Percentiles rank a stretch among this genome's conserved stretches.
phyloP scores from a whole-genome alignment of 2,113 vertebrate species.

The Panurus biarmicus region DNA sequence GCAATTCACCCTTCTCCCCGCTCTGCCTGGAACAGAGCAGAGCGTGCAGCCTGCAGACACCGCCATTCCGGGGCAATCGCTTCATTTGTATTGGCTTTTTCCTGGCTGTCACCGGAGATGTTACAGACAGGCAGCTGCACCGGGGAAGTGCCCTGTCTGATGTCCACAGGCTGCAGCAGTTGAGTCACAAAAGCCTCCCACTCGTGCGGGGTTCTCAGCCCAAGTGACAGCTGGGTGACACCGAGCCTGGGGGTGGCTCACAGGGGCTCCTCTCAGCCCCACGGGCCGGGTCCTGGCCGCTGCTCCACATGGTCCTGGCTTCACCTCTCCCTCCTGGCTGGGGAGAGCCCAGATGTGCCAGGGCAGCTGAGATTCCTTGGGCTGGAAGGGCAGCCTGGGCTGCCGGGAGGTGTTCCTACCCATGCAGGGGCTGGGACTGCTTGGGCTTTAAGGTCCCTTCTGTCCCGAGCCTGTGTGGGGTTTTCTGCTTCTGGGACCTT shows the following conservation, averaged over 20 bases:
- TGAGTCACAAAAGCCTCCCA: neutral
- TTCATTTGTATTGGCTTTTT: neutral
- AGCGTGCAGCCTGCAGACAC: neutral
- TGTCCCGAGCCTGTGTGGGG: rapidly evolving
- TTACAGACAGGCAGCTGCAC: neutral
- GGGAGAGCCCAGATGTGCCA: no score
- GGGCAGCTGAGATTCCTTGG: neutral
- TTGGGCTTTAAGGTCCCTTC: neutral
- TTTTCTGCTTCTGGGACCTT: neutral
- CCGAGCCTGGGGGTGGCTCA: neutral
- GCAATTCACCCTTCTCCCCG: neutral
- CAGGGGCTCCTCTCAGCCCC: neutral
- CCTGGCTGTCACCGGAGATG: neutral
- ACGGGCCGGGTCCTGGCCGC: neutral
- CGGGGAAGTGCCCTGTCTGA: neutral
- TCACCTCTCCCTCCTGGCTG: neutral
- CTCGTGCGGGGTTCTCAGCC: neutral
- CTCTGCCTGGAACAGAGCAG: neutral
- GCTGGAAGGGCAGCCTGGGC: neutral
- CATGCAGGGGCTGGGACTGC: neutral
- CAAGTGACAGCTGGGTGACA: neutral
- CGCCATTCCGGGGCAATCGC: neutral
- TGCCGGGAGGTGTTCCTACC: neutral
- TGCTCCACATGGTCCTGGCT: rapidly evolving
- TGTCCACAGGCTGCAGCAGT: neutral